Evolutionary conservation across 2,888 invertebrate species (phyloP), one percentile per base, ranked within the genome.

Genomic region (Polymixis lichenea): DNA sequence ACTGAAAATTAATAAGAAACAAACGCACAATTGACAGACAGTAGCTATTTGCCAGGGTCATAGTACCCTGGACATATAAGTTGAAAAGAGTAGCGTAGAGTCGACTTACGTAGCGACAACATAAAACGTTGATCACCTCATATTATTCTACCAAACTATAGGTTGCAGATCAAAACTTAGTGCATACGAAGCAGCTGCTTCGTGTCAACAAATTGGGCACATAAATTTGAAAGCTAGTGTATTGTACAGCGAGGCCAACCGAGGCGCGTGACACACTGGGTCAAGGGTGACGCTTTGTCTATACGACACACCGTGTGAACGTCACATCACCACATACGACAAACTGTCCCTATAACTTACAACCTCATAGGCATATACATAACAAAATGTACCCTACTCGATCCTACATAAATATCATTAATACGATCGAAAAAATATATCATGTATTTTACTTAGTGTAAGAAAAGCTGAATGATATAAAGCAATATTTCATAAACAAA

Each of bases 381-480:
- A 81, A 70, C 28, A 70, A 84, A 83, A 73, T 61, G 60, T 64
- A 75, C 55, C 77, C 68, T 76, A 78, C 67, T 62, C 66, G 43
- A 72, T 71, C 75, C 77, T 86, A 80, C 62, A 32, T 77, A 77
- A 81, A 86, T 79, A 84, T 82, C 28, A 86, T 78, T 79, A 79
- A 83, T 66, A 80, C 68, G 78, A 82, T 84, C 75, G 79, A 87
- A 87, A 87, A 87, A 87, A 87, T 82, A 86, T 80, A 87, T 87
- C 68, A 78, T 80, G 75, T 86, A 84, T 79, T 80, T 82, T 80
- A 86, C 86, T 84, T 87, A 87, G 58, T 81, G 58, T 84, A 80
- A 84, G 72, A 77, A 70, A 77, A 76, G 74, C 64, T 75, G 81
- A 66, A 75, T 75, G 58, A 73, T 74, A 75, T 62, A 77, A 86